A percentile compares a stretch with the other conserved stretches of the same genome.
phyloP scores from a whole-genome alignment of 2,113 vertebrate species.

The Pongo abelii region DNA sequence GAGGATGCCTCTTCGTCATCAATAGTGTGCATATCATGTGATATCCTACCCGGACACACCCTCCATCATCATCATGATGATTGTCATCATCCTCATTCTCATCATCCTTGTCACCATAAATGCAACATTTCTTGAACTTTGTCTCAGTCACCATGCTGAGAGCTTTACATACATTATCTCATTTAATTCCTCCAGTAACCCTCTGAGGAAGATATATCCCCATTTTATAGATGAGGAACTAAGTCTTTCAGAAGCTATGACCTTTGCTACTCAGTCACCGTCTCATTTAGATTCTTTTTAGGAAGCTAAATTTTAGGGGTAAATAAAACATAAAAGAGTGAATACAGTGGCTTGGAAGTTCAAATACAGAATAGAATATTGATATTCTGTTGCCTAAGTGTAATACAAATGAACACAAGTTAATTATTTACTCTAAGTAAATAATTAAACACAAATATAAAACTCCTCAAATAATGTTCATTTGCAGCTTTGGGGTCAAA shows the following conservation, averaged over 20 bases:
- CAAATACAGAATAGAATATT: background rate
- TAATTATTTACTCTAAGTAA: background rate
- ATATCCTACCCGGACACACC: background rate
- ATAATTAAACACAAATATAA: constrained; percentile 2
- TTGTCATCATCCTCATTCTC: background rate
- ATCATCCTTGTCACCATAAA: background rate
- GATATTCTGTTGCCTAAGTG: background rate
- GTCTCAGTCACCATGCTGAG: background rate
- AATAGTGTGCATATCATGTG: background rate
- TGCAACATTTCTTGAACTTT: background rate
- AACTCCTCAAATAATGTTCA: background rate
- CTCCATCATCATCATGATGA: background rate
- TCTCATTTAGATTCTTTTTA: background rate
- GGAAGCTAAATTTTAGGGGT: background rate
- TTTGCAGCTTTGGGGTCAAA: background rate
- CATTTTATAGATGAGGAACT: background rate
- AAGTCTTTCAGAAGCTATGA: background rate
- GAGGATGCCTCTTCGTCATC: background rate
- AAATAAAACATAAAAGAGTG: background rate
- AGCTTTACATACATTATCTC: background rate
- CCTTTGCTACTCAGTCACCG: background rate
- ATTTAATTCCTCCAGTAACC: background rate
- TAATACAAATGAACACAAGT: background rate
- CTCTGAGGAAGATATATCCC: background rate
- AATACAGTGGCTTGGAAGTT: background rate